Base-by-base conservation (phyloP, 1,140 invertebrate species). In the Eupristina koningsbergeri region DNA sequence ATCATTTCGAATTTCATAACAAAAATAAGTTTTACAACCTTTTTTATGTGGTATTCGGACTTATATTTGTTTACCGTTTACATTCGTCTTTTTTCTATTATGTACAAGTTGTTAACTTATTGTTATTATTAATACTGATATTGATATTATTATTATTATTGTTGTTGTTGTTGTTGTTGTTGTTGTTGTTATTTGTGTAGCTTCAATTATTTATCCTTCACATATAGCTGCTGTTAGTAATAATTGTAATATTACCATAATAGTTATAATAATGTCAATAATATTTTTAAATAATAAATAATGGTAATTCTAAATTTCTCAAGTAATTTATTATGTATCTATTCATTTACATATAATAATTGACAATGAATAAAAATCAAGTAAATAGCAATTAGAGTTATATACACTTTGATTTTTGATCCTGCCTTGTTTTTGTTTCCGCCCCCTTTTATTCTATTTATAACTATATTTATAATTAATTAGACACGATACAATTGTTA, bases 231-330 rank as follows among this genome's bases (percentile, higher is more conserved):
- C 83, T 61, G 53, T 64, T 69, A 84, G 71, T 58, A 84, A 84
- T 78, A 83, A 85, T 77, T 85, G 79, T 83, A 80, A 83, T 85
- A 80, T 77, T 86, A 85, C 63, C 71, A 87, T 88, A 85, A 87
- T 85, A 87, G 69, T 82, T 87, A 86, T 80, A 69, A 87, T 89
- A 86, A 87, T 89, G 88, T 89, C 77, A 84, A 84, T 84, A 84
- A 84, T 84, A 41, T 80, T 80, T 74, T 80, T 80, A 74, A 29
- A 64, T n/a, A 26, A 84, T 64, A 64, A n/a, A 64, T 75, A 67
- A 31, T 74, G 71, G 71, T 36, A 11, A 83, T 83, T 77, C 77
- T 63, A n/a, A 83, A 75, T 53, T 74, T 29, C 45, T 78, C 6
- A 39, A 69, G 34, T 84, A 84, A 84, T 81, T 84, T 84, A 81